phyloP scores from a whole-genome alignment of 1,140 invertebrate species.

The Megalonaias nervosa region DNA sequence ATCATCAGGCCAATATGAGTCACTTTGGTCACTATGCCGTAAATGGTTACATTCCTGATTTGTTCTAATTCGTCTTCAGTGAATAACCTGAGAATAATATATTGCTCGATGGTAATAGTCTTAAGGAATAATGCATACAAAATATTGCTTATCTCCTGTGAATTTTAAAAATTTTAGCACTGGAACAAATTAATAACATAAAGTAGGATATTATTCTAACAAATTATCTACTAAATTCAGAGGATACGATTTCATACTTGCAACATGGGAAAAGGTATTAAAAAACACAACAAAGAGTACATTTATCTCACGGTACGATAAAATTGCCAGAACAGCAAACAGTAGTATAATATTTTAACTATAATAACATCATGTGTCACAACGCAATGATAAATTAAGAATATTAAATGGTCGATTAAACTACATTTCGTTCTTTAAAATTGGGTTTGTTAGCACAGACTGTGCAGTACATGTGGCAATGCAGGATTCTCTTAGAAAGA shows the following conservation, averaged over 20 bases:
- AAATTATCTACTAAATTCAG: not conserved
- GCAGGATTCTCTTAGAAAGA: too few relatives aligned
- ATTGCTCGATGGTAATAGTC: slow-evolving; percentile 52
- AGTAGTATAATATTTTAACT: too few relatives aligned
- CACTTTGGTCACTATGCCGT: slow-evolving; percentile 40
- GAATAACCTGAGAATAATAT: slow-evolving; percentile 42
- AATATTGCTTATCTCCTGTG: not conserved
- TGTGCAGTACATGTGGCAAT: too few relatives aligned
- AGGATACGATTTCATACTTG: not conserved
- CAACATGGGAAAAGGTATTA: not conserved
- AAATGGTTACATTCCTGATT: slow-evolving; percentile 40
- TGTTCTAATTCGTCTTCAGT: slow-evolving; percentile 37
- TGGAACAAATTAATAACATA: not conserved
- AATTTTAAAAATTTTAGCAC: not conserved
- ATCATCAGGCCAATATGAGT: slow-evolving; percentile 39
- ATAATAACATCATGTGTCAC: too few relatives aligned
- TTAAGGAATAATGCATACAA: not conserved
- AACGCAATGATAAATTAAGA: too few relatives aligned
- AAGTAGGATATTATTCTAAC: not conserved
- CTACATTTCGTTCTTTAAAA: too few relatives aligned
- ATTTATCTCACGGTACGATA: too few relatives aligned
- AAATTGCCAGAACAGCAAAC: too few relatives aligned
- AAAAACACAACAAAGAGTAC: not conserved
- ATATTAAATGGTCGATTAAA: too few relatives aligned
- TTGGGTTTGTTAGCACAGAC: too few relatives aligned